These are phyloP conservation scores for Notamacropus eugenii DNA, from an alignment of 2,797 vertebrate species.

Conservation along the genomic window DNA sequence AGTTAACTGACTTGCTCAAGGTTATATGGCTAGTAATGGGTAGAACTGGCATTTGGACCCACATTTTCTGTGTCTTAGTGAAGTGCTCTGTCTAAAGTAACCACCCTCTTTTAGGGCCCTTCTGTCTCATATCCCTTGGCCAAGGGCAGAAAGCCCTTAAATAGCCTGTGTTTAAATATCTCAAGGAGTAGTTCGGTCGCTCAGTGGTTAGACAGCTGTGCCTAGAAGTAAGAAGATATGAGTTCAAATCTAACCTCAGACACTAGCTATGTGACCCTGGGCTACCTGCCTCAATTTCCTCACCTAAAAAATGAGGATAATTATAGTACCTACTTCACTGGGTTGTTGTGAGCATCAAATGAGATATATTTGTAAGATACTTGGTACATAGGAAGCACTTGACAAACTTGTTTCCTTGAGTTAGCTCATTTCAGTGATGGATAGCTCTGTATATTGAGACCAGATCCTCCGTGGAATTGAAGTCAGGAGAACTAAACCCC, in stretches of 20 bases:
- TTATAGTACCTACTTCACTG: neutral
- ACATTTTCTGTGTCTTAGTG: neutral
- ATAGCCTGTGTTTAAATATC: neutral
- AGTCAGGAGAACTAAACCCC: neutral
- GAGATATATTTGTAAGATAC: neutral
- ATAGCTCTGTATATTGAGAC: neutral
- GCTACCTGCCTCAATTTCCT: neutral
- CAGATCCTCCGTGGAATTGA: neutral
- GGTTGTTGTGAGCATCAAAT: neutral
- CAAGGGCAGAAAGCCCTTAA: neutral
- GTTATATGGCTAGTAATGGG: neutral
- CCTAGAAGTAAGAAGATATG: neutral
- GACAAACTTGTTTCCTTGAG: neutral
- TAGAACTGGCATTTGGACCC: neutral
- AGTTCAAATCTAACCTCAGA: neutral
- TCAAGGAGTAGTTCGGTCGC: neutral
- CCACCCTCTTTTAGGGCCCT: neutral
- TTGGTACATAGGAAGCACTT: neutral
- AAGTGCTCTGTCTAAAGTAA: neutral
- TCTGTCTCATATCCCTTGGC: neutral
- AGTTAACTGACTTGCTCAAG: neutral
- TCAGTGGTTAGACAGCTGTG: neutral
- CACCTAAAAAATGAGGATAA: neutral
- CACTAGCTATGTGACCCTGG: neutral
- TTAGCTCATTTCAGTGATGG: neutral